These are phyloP conservation scores for Tapirus indicus DNA, from an alignment of 2,797 vertebrate species.

Conservation along the genomic window DNA sequence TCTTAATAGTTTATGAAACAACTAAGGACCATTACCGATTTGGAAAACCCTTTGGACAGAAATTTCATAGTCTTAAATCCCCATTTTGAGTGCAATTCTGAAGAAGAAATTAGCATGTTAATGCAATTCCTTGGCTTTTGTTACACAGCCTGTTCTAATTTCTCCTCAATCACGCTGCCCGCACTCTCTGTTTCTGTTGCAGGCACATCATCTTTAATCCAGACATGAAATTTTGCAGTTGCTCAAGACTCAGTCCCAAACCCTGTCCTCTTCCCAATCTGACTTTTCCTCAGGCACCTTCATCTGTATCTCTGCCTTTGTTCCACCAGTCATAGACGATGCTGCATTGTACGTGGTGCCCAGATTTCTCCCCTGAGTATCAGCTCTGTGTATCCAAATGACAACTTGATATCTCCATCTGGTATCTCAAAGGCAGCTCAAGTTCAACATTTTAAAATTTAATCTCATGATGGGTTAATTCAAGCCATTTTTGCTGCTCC, in stretches of 20 bases:
- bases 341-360: rapidly evolving
- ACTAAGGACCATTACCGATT: neutral
- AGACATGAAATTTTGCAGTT: too few relatives aligned
- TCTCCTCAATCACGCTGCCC: neutral
- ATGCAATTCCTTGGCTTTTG: neutral
- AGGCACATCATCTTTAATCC: neutral
- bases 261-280: neutral
- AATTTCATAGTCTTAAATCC: neutral
- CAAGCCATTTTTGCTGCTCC: neutral
- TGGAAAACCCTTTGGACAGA: neutral
- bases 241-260: neutral
- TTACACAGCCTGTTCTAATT: neutral
- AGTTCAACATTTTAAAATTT: neutral
- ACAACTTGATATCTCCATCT: neutral
- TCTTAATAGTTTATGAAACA: neutral
- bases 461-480: neutral
- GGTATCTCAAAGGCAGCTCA: neutral
- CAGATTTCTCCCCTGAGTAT: neutral
- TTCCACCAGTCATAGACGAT: neutral
- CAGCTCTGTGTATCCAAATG: neutral
- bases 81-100: neutral
- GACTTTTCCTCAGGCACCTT: neutral
- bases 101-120: neutral
- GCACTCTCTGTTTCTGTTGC: neutral
- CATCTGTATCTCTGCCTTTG: neutral